Conservation (phyloP, 2,888 invertebrate genomes). For the Poecilobothrus nobilitatus region DNA sequence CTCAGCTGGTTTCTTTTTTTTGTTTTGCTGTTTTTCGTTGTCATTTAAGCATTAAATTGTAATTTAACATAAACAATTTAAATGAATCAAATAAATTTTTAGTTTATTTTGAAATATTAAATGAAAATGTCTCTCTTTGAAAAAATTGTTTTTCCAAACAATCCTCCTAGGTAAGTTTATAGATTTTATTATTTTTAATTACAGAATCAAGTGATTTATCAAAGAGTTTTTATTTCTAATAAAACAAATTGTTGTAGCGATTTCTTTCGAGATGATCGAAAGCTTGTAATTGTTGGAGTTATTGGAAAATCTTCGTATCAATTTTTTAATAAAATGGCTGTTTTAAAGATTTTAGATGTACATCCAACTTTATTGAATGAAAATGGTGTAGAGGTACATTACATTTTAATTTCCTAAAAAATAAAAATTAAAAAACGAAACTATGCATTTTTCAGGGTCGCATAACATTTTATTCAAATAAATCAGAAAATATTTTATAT, state of each 20-base stretch:
- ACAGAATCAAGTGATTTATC: too few relatives aligned
- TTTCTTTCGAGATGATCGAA: conserved; percentile 30
- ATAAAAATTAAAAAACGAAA: conserved; percentile 16
- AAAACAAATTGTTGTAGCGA: conserved; percentile 8
- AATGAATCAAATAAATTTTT: too few relatives aligned
- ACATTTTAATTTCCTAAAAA: conserved; percentile 3
- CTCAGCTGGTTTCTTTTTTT: too few relatives aligned
- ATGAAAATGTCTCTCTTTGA: background rate
- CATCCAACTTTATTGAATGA: conserved; percentile 30
- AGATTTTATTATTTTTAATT: background rate
- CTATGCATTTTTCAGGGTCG: conserved; percentile 43
- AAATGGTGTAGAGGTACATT: conserved; percentile 28
- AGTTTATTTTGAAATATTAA: too few relatives aligned
- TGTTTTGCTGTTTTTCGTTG: too few relatives aligned
- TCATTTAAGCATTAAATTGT: too few relatives aligned
- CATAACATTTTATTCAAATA: conserved; percentile 53
- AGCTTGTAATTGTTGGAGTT: conserved; percentile 38
- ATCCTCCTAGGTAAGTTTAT: background rate
- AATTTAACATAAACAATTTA: too few relatives aligned
- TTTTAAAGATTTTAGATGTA: conserved; percentile 32
- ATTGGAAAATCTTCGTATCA: conserved; percentile 38
- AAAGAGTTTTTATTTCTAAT: too few relatives aligned
- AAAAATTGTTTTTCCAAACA: background rate
- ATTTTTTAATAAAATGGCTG: conserved; percentile 41
- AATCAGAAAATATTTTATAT: conserved; percentile 46